phyloP scores from a whole-genome alignment of 2,888 invertebrate genomes.

The Griposia aprilina region DNA sequence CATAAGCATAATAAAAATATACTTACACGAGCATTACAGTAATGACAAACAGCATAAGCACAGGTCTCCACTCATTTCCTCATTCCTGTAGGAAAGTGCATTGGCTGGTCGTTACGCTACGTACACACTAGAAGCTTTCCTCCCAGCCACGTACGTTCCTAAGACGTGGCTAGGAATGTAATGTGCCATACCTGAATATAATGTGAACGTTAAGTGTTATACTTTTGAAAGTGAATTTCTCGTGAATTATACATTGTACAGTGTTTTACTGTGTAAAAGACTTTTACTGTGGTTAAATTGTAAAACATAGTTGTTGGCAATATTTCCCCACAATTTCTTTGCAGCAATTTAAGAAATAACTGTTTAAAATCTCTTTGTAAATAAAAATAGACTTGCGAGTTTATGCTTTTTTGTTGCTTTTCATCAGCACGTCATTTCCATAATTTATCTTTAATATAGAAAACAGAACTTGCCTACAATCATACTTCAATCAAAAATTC shows the following conservation, averaged over 20 bases:
- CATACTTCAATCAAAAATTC: background rate
- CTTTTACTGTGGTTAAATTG: background rate
- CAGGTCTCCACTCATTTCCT: conserved; percentile 55
- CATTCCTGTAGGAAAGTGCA: conserved; percentile 61
- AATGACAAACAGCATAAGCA: conserved; percentile 1
- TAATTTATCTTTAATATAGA: background rate
- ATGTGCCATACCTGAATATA: conserved; percentile 48
- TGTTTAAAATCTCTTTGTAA: background rate
- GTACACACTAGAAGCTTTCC: conserved; percentile 45
- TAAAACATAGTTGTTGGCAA: rapidly evolving
- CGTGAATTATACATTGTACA: conserved; percentile 22
- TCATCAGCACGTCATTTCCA: background rate
- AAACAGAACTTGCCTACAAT: background rate
- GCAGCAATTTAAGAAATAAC: no score
- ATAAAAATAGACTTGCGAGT: background rate
- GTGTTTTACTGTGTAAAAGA: background rate
- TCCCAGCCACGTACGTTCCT: conserved; percentile 16
- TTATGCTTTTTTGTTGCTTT: background rate
- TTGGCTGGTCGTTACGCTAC: conserved; percentile 39
- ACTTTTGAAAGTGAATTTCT: conserved; percentile 41
- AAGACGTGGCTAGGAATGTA: conserved; percentile 56
- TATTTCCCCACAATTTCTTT: no score
- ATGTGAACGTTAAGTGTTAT: conserved; percentile 27
- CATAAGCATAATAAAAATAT: background rate
- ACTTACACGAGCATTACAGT: background rate